These are phyloP conservation scores for Gallinago nigripennis DNA, from an alignment of 2,797 vertebrate genomes.

Conservation along the genomic window DNA sequence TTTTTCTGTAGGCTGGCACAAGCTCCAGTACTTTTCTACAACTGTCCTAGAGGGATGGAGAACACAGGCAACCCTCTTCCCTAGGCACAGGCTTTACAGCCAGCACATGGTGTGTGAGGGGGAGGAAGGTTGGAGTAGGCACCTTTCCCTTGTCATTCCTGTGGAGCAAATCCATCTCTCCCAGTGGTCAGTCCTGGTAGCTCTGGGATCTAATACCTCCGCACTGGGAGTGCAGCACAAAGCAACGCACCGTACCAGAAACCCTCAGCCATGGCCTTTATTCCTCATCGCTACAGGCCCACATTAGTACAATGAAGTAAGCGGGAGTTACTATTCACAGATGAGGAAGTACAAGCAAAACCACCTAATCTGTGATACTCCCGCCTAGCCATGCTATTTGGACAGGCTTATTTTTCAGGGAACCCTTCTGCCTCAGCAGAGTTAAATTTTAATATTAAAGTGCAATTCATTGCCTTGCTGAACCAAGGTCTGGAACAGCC, in stretches of 20 bases:
- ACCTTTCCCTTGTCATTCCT: not conserved
- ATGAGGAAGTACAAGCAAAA: not conserved
- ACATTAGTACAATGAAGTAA: not conserved
- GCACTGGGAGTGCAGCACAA: not conserved
- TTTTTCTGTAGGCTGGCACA: not conserved
- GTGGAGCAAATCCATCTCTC: not conserved
- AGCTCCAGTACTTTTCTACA: not conserved
- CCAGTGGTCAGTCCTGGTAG: not conserved
- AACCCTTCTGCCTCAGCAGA: not conserved
- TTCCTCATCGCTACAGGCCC: not conserved
- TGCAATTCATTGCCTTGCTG: not conserved
- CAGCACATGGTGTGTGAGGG: not conserved
- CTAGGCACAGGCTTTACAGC: not conserved
- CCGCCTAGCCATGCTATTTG: not conserved
- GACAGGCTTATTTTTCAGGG: not conserved
- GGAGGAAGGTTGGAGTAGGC: not conserved
- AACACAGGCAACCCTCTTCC: not conserved
- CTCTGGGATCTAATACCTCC: not conserved
- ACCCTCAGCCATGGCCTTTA: not conserved
- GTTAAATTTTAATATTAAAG: slow-evolving; percentile 4
- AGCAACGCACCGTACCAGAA: not conserved
- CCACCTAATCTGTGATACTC: not conserved
- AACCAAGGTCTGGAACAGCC: not conserved
- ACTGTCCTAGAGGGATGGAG: not conserved
- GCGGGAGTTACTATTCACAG: not conserved